Base-by-base conservation (phyloP, 2,888 invertebrate genomes). In the Lasioglossum morio region DNA sequence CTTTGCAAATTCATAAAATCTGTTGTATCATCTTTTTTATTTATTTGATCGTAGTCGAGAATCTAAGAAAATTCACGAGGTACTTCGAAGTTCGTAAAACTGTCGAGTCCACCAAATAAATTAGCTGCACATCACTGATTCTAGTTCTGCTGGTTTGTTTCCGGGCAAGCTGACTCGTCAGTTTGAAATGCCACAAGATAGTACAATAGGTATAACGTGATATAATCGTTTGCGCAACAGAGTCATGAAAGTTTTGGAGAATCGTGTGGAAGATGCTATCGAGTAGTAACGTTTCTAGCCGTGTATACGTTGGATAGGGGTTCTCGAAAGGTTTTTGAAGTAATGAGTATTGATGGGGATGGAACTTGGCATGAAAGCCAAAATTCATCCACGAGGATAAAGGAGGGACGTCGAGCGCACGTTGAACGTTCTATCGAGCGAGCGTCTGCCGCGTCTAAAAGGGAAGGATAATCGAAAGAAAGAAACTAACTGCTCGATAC, bases 361-460 rank as follows among this genome's bases (percentile, higher is more conserved):
- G 34, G 23, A 23, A 37, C 8, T 69, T 69, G 37, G 37, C 37
- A 19, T 69, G 34, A 34, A 69, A 12, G 69, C 69, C 69, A 69
- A 69, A 69, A 69, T 69, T 12, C 37, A 37, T 57, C 57, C 37
- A 8, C 69, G 69, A 69, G 23, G 57, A 57, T 57, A 34, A 69
- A 57, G 34, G 37, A 37, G 37, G 10, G 1, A 23, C 69, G 37
- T 19, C 37, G 66, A 12, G 23, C 69, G 37, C 34, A 34, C 69
- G 34, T 34, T 34, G 34, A 34, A 69, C 69, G 69, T 69, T 37
- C 37, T 12, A 34, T 57, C 57, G 57, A 57, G 69, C 69, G 69
- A 37, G 4, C 69, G 34, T 66, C 69, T 69, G 37, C 23, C 4
- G 69, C 69, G 37, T 37, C 34, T 69, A 69, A 69, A 23, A 69